Conservation (phyloP, 2,888 invertebrate species). For the Kuschelorhynchus macadamiae region DNA sequence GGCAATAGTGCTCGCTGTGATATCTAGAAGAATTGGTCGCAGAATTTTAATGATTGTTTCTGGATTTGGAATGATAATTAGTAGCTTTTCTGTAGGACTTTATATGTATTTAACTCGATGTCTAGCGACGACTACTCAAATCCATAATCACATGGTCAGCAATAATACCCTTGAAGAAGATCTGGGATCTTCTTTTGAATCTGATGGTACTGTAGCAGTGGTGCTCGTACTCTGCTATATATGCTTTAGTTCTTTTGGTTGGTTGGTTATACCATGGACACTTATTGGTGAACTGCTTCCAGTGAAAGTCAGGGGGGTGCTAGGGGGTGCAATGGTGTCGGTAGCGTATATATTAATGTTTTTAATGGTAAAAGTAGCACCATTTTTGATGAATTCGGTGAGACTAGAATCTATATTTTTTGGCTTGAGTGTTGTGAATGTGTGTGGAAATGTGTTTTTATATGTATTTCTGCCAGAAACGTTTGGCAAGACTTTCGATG, state of each 20-base stretch:
- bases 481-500: conserved; percentile 71
- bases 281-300: conserved; percentile 72
- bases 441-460: conserved; percentile 68
- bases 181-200: not conserved
- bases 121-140: not conserved
- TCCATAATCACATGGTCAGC: not conserved
- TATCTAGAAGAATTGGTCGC: conserved; percentile 70
- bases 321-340: conserved; percentile 71
- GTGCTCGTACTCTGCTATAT: conserved; percentile 71
- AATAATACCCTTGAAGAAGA: conserved; percentile 51
- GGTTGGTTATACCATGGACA: conserved; percentile 74
- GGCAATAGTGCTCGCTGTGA: conserved; percentile 69
- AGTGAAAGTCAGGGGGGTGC: conserved; percentile 70
- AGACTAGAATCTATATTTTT: conserved; percentile 66
- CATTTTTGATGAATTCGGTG: conserved; percentile 67
- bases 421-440: conserved; percentile 69
- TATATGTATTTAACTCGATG: conserved; percentile 55
- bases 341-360: conserved; percentile 73
- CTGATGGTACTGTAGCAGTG: conserved; percentile 66
- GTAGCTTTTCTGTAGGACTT: conserved; percentile 66
- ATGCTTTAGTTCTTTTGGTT: conserved; percentile 71
- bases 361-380: conserved; percentile 70
- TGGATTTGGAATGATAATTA: conserved; percentile 71
- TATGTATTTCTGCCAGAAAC: conserved; percentile 73
- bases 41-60: conserved; percentile 69